Evolutionary conservation across 1,140 invertebrate genomes (phyloP), one percentile per base, ranked within the genome.

Genomic region (Scylla paramamosain): DNA sequence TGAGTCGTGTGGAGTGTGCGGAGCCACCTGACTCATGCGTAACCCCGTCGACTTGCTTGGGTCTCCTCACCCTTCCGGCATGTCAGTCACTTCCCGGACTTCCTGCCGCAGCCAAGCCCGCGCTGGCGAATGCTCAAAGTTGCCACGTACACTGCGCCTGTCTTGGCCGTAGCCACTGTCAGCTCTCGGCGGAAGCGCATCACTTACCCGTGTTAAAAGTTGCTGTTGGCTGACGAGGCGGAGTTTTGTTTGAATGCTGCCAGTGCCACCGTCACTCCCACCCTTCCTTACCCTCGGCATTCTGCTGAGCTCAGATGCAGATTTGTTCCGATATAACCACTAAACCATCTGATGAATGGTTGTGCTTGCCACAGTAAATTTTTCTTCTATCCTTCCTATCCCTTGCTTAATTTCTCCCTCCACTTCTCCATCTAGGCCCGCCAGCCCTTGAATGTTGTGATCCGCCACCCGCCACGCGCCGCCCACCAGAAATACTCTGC

Each of bases 391-490:
- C 52, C 52, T 59, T 59, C 52, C 52, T 20, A 59, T 59, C 16
- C 16, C 10, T 59, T 20, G 16, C 16, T 59, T 59, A 59, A 7
- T n/a, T n/a, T 77, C 67, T 77, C 20, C 45, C 86, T 87, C 86
- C 32, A 2, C 10, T 88, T 39, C 31, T 32, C 86, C 31, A 0
- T 32, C 25, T 32, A 29, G n/a, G 1, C 45, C 67, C 25, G 20
- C 25, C 67, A 77, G 67, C 67, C 67, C 67, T 77, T n/a, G 67
- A 77, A 77, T 77, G 67, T 77, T 77, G 16, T 77, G 67, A 77
- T 89, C 87, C 48, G 39, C 45, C 86, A 39, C 86, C 45, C 86
- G 31, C 87, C 48, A 45, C 48, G 39, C 48, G 39, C 48, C 87
- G 39, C 87, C 32, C 32, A 77, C 67, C 67, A 77, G 25, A 77